Evolutionary conservation across 1,140 invertebrate species (phyloP).

Genomic region (Bombus superbus): DNA sequence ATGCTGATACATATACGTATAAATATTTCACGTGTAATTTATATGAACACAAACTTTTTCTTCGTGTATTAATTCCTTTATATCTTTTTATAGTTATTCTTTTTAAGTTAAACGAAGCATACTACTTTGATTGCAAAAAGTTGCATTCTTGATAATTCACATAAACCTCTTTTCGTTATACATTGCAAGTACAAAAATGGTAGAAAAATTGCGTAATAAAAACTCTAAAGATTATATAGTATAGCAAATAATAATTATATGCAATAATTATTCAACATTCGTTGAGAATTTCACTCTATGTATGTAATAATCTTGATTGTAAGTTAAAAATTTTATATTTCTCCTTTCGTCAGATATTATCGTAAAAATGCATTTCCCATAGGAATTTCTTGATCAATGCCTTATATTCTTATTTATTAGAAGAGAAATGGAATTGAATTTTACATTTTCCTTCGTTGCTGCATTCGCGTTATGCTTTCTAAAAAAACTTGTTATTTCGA

Average conservation of each 20-base stretch:
- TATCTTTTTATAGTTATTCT: background rate
- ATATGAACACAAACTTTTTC: background rate
- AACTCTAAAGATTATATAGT: background rate
- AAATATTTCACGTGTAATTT: background rate
- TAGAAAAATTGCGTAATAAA: background rate
- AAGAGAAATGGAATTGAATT: background rate
- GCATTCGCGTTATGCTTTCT: background rate
- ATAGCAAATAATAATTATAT: too few species aligned
- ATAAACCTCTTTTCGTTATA: too few species aligned
- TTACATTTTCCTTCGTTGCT: background rate
- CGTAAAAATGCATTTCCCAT: background rate
- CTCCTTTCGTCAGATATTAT: too few species aligned
- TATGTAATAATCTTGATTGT: background rate
- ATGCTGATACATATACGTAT: too few species aligned
- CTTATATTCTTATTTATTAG: background rate
- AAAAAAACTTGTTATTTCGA: background rate
- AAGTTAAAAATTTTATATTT: background rate
- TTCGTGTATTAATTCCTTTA: background rate
- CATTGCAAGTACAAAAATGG: background rate
- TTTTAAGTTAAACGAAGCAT: background rate
- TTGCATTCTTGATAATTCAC: background rate
- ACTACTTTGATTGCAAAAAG: background rate
- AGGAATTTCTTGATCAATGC: too few species aligned
- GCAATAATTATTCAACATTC: background rate
- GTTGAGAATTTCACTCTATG: background rate